phyloP scores from a whole-genome alignment of 1,140 invertebrate species.

The Phocides pigmalion region DNA sequence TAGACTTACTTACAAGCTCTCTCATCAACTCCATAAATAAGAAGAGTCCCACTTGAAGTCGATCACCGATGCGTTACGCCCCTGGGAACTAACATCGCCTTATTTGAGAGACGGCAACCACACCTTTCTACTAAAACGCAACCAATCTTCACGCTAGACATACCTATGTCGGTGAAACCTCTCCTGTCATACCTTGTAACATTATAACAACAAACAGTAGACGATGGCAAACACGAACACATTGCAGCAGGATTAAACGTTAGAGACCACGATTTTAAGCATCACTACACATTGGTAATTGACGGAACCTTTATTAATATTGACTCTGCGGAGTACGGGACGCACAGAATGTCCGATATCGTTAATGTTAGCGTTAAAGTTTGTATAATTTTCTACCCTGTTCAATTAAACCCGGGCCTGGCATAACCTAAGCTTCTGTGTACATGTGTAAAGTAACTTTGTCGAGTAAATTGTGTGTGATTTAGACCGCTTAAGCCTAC shows the following conservation, averaged over 20 bases:
- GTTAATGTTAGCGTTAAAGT: slow-evolving; percentile 56
- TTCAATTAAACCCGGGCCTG: slow-evolving; percentile 59
- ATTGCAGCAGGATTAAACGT: slow-evolving; percentile 40
- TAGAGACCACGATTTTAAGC: slow-evolving; percentile 59
- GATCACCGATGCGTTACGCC: too few species aligned
- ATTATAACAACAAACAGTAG: not conserved
- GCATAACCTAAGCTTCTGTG: slow-evolving; percentile 41
- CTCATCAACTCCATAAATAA: too few species aligned
- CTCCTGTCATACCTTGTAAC: too few species aligned
- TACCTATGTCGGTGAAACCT: too few species aligned
- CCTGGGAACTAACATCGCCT: too few species aligned
- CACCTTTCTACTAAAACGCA: too few species aligned
- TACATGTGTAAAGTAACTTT: slow-evolving; percentile 53
- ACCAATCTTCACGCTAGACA: too few species aligned
- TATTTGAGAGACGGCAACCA: too few species aligned
- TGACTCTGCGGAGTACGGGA: slow-evolving; percentile 50
- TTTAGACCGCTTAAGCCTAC: slow-evolving; percentile 47
- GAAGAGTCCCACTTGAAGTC: too few species aligned
- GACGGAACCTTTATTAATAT: slow-evolving; percentile 68
- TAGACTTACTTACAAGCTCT: too few species aligned
- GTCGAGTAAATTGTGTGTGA: slow-evolving; percentile 61
- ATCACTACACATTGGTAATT: slow-evolving; percentile 67
- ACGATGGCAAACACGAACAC: slow-evolving; percentile 2
- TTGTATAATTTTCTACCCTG: slow-evolving; percentile 58
- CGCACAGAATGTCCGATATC: slow-evolving; percentile 51